Conservation (phyloP, 2,797 vertebrate genomes). For the Channa striata region DNA sequence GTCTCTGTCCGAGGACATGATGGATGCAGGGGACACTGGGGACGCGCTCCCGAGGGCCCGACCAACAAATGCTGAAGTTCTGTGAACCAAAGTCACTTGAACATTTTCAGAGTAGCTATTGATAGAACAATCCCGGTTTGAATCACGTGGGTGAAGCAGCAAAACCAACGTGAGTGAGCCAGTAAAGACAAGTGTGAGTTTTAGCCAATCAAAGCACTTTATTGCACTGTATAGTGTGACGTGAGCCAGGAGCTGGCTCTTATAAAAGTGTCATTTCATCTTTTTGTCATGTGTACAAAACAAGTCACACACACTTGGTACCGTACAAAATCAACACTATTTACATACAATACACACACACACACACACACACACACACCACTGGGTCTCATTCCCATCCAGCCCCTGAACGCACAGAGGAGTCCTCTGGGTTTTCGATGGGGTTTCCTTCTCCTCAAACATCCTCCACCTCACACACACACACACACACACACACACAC, state of each 20-base stretch:
- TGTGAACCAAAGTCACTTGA: too few species aligned
- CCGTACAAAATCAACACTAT: constrained; percentile 89
- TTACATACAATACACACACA: constrained; percentile 83
- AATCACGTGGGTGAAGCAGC: too few species aligned
- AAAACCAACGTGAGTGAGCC: not conserved
- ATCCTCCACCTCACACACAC: constrained; percentile 31
- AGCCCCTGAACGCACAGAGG: constrained; percentile 43
- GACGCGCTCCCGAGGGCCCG: too few species aligned
- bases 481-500: constrained; percentile 34
- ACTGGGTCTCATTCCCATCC: constrained; percentile 74
- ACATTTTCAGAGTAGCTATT: too few species aligned
- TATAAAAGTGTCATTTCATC: constrained; percentile 89
- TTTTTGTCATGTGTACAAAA: constrained; percentile 90
- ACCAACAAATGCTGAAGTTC: too few species aligned
- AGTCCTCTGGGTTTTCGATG: constrained; percentile 53
- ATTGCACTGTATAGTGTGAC: constrained; percentile 89
- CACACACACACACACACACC: constrained; percentile 63
- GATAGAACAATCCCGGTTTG: too few species aligned
- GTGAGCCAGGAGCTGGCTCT: constrained; percentile 85
- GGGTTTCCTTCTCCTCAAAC: constrained; percentile 44
- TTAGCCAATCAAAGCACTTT: constrained; percentile 88
- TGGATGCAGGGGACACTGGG: too few species aligned
- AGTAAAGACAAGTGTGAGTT: constrained; percentile 39
- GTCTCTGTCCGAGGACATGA: too few species aligned
- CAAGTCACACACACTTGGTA: constrained; percentile 87